Conservation (phyloP, 2,888 invertebrate species). For the Epiblema foenella region DNA sequence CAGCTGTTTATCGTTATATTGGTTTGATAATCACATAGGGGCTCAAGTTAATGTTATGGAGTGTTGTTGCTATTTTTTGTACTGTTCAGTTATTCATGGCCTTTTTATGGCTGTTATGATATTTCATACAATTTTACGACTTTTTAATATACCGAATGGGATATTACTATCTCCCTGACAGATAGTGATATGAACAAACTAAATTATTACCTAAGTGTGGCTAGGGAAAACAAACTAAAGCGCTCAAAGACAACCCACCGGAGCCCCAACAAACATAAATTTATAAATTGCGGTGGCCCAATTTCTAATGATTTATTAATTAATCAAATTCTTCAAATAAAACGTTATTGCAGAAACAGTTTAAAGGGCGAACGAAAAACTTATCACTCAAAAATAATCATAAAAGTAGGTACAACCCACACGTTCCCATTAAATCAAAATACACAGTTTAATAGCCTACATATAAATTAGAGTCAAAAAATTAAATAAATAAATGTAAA, state of each 20-base stretch:
- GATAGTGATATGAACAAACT: too few species aligned
- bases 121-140: neutral
- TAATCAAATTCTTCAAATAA: slow-evolving; percentile 41
- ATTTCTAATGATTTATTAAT: slow-evolving; percentile 29
- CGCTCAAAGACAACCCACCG: neutral
- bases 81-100: slow-evolving; percentile 2
- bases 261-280: neutral
- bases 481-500: slow-evolving; percentile 43
- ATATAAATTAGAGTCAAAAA: slow-evolving; percentile 40
- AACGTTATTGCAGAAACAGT: slow-evolving; percentile 40
- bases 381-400: slow-evolving; percentile 38
- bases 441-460: slow-evolving; percentile 38
- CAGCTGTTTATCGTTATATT: slow-evolving; percentile 63
- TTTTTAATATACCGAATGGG: neutral
- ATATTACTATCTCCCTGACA: too few species aligned
- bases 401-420: slow-evolving; percentile 35
- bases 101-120: neutral
- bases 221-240: neutral
- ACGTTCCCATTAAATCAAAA: slow-evolving; percentile 39
- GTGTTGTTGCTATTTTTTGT: slow-evolving; percentile 17
- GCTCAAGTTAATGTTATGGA: slow-evolving; percentile 24
- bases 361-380: slow-evolving; percentile 35
- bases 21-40: slow-evolving; percentile 62
- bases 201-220: neutral
- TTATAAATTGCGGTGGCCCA: neutral